Evolutionary conservation across 2,797 vertebrate genomes (phyloP), one percentile per base, ranked within the genome.

Genomic region (Poliocrania exsul): DNA sequence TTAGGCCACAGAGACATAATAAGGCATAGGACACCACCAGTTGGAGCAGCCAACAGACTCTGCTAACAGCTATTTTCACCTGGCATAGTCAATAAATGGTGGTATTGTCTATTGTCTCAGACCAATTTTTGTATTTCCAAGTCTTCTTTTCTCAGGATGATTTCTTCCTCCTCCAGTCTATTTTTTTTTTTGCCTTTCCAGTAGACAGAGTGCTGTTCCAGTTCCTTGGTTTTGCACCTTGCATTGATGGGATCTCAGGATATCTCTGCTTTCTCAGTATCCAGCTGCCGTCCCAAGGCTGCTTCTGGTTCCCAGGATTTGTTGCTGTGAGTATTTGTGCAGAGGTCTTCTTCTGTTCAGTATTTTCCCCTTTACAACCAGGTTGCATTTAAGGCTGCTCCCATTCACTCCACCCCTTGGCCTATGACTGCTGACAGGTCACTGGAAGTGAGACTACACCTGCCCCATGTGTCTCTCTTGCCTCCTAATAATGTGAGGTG

Each of bases 221-320:
- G n/a, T 23, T 54, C 57, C 46, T 80, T 19, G 20, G 1, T 29
- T 87, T 84, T 73, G 54, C 4, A 1, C 33, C n/a, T 84, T 26
- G 8, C 25, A 25, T 62, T 0, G 1, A 2, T 10, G 23, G 16
- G n/a, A 40, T 56, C 49, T 79, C 1, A 1, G 37, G 37, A 8
- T 35, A n/a, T 31, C 61, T 57, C 38, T 10, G 5, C 9, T 70
- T 84, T 62, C 62, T n/a, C 0, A 1, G 19, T 33, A 53, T 14
- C 24, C 47, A 49, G 58, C 24, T 47, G 56, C 33, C 31, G 15
- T 70, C 74, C 50, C 37, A 13, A 35, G 33, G 18, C 66, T 9
- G 17, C 24, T 37, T 37, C 23, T 69, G 40, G 28, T 74, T 74
- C 46, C n/a, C 56, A 53, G 38, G 26, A 14, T 3, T 11, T 46